Conservation (phyloP, 2,113 vertebrate genomes). For the Montifringilla adamsi region DNA sequence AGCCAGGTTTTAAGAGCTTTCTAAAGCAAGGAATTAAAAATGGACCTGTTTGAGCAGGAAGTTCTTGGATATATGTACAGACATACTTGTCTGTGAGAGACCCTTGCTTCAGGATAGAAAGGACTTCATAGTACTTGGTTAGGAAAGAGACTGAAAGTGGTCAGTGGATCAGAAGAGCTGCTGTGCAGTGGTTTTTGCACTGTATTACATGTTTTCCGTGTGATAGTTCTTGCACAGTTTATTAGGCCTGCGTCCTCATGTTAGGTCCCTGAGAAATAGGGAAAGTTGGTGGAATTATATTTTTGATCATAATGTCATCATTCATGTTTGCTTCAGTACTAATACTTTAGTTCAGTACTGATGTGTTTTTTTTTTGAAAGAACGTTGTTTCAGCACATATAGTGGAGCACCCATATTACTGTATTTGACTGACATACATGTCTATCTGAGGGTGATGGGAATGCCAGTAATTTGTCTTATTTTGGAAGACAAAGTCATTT, state of each 20-base stretch:
- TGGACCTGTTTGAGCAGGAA: neutral
- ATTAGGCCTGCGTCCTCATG: neutral
- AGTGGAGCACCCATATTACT: neutral
- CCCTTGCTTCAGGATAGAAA: neutral
- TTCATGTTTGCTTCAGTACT: neutral
- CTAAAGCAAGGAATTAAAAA: neutral
- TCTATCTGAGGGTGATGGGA: neutral
- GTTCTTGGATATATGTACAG: neutral
- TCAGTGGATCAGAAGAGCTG: neutral
- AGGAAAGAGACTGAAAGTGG: neutral
- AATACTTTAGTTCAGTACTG: neutral
- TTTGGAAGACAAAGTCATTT: neutral
- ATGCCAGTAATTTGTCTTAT: neutral
- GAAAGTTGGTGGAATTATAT: neutral
- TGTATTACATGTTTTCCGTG: neutral
- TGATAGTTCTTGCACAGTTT: neutral
- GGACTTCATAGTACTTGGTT: neutral
- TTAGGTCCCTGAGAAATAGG: neutral
- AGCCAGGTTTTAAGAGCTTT: neutral
- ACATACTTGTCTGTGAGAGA: neutral
- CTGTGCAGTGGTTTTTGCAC: neutral
- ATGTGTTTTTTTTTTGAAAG: neutral
- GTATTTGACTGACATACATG: neutral
- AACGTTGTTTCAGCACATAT: accelerated
- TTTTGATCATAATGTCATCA: neutral